Evolutionary conservation across 2,888 invertebrate genomes (phyloP).

Genomic region (Aphodius granarius): DNA sequence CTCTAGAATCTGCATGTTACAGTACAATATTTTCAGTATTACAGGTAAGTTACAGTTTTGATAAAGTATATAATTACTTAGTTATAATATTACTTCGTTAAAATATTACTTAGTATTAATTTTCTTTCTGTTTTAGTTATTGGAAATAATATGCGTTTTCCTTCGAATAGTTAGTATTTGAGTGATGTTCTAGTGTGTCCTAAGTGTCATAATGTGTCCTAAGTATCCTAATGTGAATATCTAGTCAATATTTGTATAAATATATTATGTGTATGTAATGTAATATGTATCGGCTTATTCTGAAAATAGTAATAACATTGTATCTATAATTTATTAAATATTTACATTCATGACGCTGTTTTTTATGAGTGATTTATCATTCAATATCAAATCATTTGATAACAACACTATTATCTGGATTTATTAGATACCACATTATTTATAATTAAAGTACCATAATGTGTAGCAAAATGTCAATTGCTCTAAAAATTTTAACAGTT

Average conservation of each 20-base stretch:
- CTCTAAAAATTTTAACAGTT: background rate
- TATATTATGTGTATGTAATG: too few species aligned
- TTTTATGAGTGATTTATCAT: background rate
- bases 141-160: conserved; percentile 23
- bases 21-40: conserved; percentile 22
- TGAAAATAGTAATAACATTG: too few species aligned
- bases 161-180: conserved; percentile 8
- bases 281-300: too few species aligned
- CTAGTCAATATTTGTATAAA: too few species aligned
- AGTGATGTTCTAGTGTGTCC: background rate
- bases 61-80: background rate
- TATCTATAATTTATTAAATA: background rate
- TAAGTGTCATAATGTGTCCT: background rate
- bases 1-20: conserved; percentile 27
- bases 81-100: too few species aligned
- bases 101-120: background rate
- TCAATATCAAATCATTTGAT: background rate
- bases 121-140: background rate
- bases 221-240: too few species aligned
- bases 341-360: too few species aligned
- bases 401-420: background rate
- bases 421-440: background rate
- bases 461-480: background rate
- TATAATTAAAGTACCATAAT: background rate
- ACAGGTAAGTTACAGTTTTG: background rate